phyloP scores from a whole-genome alignment of 2,113 vertebrate genomes.

The Pedetes capensis region DNA sequence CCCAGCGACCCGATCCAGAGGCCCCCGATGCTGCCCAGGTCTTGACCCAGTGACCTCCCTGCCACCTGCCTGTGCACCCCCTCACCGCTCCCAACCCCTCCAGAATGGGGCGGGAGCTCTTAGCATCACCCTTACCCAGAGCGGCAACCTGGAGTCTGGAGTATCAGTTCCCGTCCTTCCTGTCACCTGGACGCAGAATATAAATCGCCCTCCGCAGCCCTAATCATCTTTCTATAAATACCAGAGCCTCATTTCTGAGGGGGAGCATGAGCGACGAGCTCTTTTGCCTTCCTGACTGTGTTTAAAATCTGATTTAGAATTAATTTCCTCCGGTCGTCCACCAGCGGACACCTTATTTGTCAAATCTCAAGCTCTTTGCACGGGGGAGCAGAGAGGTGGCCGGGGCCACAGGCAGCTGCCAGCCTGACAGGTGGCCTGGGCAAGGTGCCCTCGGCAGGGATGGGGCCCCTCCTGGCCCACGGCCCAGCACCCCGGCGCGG shows the following conservation, averaged over 20 bases:
- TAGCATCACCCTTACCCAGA: rapidly evolving
- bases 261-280: conserved; percentile 59
- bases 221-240: conserved; percentile 89
- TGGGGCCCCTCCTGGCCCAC: conserved; percentile 52
- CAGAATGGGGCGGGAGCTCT: background rate
- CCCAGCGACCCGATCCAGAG: background rate
- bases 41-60: background rate
- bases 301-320: conserved; percentile 86
- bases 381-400: conserved; percentile 64
- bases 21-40: background rate
- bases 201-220: conserved; percentile 82
- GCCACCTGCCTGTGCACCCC: rapidly evolving
- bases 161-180: conserved; percentile 72
- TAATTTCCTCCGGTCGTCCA: conserved; percentile 84
- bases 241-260: conserved; percentile 74
- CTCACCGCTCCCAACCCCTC: background rate
- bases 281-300: conserved; percentile 77
- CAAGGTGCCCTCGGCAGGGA: conserved; percentile 66
- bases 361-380: conserved; percentile 81
- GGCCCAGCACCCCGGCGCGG: background rate
- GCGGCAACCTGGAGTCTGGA: conserved; percentile 54
- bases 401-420: conserved; percentile 41
- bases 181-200: conserved; percentile 76
- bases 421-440: conserved; percentile 63
- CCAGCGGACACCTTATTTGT: conserved; percentile 81